phyloP scores from a whole-genome alignment of 2,888 invertebrate genomes.

The Lepidochitona cinerea region DNA sequence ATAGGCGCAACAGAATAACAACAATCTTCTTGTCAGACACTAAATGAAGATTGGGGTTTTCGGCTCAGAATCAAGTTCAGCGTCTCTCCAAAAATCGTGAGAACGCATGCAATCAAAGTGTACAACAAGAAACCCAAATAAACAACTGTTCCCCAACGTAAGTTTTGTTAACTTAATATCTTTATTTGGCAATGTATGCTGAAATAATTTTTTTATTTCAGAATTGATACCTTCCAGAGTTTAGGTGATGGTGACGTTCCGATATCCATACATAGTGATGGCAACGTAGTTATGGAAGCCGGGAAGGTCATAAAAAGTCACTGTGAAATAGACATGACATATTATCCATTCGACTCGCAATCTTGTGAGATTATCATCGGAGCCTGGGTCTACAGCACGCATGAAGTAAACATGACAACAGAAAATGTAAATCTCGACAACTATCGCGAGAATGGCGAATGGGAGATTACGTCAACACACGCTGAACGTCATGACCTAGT shows the following conservation, averaged over 20 bases:
- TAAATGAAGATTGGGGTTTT: too few relatives aligned
- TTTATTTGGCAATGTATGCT: too few relatives aligned
- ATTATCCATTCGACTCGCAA: slow-evolving; percentile 4
- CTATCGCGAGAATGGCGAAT: background rate
- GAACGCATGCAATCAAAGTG: too few relatives aligned
- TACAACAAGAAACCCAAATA: too few relatives aligned
- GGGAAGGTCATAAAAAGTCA: background rate
- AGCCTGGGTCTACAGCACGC: background rate
- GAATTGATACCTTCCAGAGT: background rate
- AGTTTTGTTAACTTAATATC: too few relatives aligned
- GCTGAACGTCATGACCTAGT: background rate
- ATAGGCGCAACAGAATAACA: too few relatives aligned
- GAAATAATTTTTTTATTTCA: background rate
- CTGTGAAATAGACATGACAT: background rate
- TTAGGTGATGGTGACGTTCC: background rate
- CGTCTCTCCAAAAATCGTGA: too few relatives aligned
- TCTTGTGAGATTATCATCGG: background rate
- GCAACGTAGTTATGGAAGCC: background rate
- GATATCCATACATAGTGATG: background rate
- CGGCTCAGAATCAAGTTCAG: too few relatives aligned
- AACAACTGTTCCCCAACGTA: too few relatives aligned
- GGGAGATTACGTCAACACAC: background rate
- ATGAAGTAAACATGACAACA: background rate
- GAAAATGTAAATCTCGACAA: background rate
- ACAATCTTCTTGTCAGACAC: too few relatives aligned